A percentile compares a stretch with the other conserved stretches of the same genome.
phyloP scores from a whole-genome alignment of 2,888 invertebrate species.

The Noctua fimbriata region DNA sequence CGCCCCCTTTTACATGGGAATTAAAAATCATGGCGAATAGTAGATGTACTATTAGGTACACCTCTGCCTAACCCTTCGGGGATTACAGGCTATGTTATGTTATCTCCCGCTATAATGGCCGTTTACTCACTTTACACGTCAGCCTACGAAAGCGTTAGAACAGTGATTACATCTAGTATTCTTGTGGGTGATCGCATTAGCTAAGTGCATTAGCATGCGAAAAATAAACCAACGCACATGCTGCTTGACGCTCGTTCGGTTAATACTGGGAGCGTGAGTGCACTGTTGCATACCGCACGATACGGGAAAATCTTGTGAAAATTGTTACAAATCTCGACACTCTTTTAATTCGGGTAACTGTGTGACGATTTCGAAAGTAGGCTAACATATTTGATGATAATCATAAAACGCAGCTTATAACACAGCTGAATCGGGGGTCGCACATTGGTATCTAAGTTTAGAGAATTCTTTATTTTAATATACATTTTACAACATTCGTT shows the following conservation, averaged over 20 bases:
- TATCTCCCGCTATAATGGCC: neutral
- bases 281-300: slow-evolving; percentile 60
- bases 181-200: slow-evolving; percentile 70
- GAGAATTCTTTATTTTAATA: too few relatives aligned
- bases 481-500: too few relatives aligned
- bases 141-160: slow-evolving; percentile 2
- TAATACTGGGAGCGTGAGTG: slow-evolving; percentile 73
- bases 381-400: neutral
- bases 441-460: too few relatives aligned
- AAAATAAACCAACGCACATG: slow-evolving; percentile 77
- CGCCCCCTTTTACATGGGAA: too few relatives aligned
- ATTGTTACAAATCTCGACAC: neutral
- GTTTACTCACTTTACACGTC: neutral
- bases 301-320: neutral
- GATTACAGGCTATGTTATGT: too few relatives aligned
- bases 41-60: too few relatives aligned
- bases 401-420: neutral
- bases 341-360: neutral
- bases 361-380: neutral
- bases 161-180: slow-evolving; percentile 50
- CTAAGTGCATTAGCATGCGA: slow-evolving; percentile 82
- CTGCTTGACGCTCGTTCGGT: slow-evolving; percentile 75
- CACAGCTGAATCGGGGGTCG: too few relatives aligned
- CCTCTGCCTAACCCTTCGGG: too few relatives aligned
- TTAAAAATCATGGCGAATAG: too few relatives aligned